phyloP scores from a whole-genome alignment of 2,113 vertebrate species.

The Corythoichthys intestinalis region DNA sequence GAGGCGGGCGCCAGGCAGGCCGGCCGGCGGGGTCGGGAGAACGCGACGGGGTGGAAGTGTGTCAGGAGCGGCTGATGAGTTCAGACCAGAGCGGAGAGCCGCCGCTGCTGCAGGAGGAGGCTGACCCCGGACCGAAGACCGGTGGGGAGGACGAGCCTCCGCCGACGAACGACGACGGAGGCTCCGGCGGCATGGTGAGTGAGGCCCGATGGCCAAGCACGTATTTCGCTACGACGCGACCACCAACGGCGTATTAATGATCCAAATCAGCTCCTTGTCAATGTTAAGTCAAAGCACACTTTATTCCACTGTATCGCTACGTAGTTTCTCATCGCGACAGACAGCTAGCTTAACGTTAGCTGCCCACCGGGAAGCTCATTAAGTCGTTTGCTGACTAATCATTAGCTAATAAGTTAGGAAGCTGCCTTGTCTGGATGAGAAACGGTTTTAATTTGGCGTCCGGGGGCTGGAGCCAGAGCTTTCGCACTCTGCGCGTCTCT shows the following conservation, averaged over 20 bases:
- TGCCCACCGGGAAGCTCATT: slow-evolving; percentile 53
- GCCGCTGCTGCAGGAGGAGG: slow-evolving; percentile 79
- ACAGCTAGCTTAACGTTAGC: slow-evolving; percentile 27
- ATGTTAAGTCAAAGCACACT: not conserved
- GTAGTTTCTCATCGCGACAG: not conserved
- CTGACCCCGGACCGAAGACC: slow-evolving; percentile 72
- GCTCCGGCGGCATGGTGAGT: slow-evolving; percentile 77
- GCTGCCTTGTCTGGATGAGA: not conserved
- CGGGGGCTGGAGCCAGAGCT: not conserved
- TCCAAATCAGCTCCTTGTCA: too few species aligned
- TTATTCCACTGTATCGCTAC: not conserved
- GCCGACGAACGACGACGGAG: slow-evolving; percentile 67
- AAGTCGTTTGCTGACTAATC: slow-evolving; percentile 72
- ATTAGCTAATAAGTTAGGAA: slow-evolving; percentile 41
- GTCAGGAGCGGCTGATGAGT: slow-evolving; percentile 81
- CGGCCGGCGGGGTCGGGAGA: slow-evolving; percentile 60
- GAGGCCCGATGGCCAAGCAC: slow-evolving; percentile 56
- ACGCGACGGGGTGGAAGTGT: slow-evolving; percentile 73
- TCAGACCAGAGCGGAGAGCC: slow-evolving; percentile 79
- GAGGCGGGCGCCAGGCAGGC: slow-evolving; percentile 52
- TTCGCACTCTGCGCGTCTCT: not conserved
- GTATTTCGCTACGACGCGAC: slow-evolving; percentile 25
- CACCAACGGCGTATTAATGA: slow-evolving; percentile 3
- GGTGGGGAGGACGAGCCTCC: slow-evolving; percentile 67
- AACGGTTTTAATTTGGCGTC: not conserved